These are phyloP conservation scores for Eledona agricola DNA, from an alignment of 2,888 invertebrate genomes.

Conservation along the genomic window DNA sequence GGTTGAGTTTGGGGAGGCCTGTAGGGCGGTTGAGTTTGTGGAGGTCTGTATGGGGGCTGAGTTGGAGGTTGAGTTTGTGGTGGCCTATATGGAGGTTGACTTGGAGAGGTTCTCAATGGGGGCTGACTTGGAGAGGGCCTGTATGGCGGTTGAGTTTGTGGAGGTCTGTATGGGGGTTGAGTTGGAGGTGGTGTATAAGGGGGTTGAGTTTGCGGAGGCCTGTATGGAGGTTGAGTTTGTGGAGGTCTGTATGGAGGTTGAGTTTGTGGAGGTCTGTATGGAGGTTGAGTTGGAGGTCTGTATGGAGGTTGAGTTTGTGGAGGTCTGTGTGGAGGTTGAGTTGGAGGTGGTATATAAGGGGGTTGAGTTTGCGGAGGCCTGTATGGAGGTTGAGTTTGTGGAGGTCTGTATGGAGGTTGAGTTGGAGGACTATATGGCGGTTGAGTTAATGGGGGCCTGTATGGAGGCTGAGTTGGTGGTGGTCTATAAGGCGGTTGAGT, in stretches of 20 bases:
- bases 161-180: conserved; percentile 24
- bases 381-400: conserved; percentile 2
- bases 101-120: conserved; percentile 7
- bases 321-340: conserved; percentile 10
- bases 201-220: neutral
- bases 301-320: conserved; percentile 3
- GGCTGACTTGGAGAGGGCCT: conserved; percentile 7
- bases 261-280: conserved; percentile 11
- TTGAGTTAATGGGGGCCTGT: conserved; percentile 2
- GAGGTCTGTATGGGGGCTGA: conserved; percentile 3
- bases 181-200: conserved; percentile 16
- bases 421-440: conserved; percentile 6
- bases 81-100: conserved; percentile 14
- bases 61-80: conserved; percentile 7
- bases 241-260: conserved; percentile 3
- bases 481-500: conserved; percentile 25
- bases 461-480: conserved; percentile 2
- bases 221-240: conserved; percentile 4
- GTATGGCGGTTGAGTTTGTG: conserved; percentile 10
- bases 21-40: conserved; percentile 10
- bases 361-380: conserved; percentile 1
- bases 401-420: conserved; percentile 24
- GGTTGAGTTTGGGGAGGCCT: conserved; percentile 9
- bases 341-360: conserved; percentile 2
- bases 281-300: conserved; percentile 9